phyloP scores from a whole-genome alignment of 2,888 invertebrate genomes.

The Microdon myrmicae region DNA sequence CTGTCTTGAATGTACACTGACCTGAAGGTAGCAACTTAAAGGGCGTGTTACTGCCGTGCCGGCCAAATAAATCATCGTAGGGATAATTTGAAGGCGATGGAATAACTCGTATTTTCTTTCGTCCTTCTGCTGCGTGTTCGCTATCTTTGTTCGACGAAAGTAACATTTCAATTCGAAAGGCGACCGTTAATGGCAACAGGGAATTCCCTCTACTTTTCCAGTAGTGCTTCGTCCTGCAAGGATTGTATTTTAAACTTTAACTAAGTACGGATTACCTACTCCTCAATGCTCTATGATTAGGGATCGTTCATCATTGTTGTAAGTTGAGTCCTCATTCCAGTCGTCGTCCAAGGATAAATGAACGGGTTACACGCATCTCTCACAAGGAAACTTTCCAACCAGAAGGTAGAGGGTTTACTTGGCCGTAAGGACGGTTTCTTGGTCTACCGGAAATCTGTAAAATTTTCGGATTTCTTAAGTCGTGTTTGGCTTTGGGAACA shows the following conservation, averaged over 20 bases:
- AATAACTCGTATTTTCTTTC: too few species aligned
- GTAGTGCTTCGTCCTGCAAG: conserved; percentile 3
- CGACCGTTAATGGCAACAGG: conserved; percentile 11
- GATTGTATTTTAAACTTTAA: conserved; percentile 49
- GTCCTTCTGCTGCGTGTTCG: conserved; percentile 3
- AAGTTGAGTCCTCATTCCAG: conserved; percentile 17
- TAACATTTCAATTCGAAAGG: conserved; percentile 49
- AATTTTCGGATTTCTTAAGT: conserved; percentile 46
- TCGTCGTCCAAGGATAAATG: conserved; percentile 27
- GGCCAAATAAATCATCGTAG: conserved; percentile 44
- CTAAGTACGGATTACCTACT: conserved; percentile 52
- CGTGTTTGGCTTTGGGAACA: conserved; percentile 42
- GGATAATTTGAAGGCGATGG: conserved; percentile 38
- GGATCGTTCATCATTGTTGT: conserved; percentile 51
- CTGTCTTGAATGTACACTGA: too few species aligned
- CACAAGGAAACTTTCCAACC: conserved; percentile 32
- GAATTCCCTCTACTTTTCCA: conserved; percentile 9
- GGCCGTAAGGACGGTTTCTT: conserved; percentile 42
- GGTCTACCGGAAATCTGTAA: conserved; percentile 51
- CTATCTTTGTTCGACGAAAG: conserved; percentile 22
- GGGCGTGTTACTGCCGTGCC: conserved; percentile 41
- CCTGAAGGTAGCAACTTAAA: conserved; percentile 22
- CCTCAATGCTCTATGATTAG: conserved; percentile 50
- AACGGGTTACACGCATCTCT: conserved; percentile 48
- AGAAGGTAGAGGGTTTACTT: conserved; percentile 3